phyloP scores from a whole-genome alignment of 1,140 invertebrate species.

The Armadillidium nasatum region DNA sequence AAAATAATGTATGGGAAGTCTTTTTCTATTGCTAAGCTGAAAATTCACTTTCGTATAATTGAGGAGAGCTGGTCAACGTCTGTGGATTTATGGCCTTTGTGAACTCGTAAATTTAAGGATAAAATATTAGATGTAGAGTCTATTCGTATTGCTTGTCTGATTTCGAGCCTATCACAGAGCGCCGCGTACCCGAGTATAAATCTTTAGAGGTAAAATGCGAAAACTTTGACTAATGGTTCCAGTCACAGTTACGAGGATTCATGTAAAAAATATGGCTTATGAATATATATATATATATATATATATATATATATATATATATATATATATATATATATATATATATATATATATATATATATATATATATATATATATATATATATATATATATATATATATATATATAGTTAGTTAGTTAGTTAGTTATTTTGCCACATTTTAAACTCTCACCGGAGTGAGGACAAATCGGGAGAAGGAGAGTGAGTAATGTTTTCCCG shows the following conservation, averaged over 20 bases:
- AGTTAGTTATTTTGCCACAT: too few species aligned
- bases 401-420: too few species aligned
- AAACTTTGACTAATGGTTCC: constrained; percentile 7
- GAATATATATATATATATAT: too few species aligned
- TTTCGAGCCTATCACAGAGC: not conserved
- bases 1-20: not conserved
- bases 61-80: not conserved
- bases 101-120: not conserved
- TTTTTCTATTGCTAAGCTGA: not conserved
- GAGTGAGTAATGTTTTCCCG: too few species aligned
- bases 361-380: constrained; percentile 14
- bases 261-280: not conserved
- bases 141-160: not conserved
- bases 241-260: constrained; percentile 1
- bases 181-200: not conserved
- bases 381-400: not conserved
- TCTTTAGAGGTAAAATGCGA: not conserved
- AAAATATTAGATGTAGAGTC: not conserved
- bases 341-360: constrained; percentile 9
- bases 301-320: not conserved
- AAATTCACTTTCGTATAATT: not conserved
- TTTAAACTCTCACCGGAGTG: too few species aligned
- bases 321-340: not conserved
- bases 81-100: not conserved
- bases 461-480: too few species aligned